phyloP scores from a whole-genome alignment of 2,797 vertebrate genomes.

The Onychomys arenicola region DNA sequence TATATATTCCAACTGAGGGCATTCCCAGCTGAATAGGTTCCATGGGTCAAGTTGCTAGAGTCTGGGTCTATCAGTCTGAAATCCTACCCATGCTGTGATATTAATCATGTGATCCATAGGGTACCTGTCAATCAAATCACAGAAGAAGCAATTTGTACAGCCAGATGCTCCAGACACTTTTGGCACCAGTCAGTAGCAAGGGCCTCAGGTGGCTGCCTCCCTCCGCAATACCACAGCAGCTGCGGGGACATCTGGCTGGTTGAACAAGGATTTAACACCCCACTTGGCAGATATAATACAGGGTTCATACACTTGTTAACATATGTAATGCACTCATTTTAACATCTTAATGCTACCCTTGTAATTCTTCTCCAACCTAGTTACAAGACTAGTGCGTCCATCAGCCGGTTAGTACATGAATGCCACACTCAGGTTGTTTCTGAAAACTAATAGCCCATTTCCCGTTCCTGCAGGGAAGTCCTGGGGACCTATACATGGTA shows the following conservation, averaged over 20 bases:
- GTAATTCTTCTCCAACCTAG: constrained; percentile 77
- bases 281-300: constrained; percentile 78
- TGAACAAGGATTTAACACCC: constrained; percentile 81
- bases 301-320: constrained; percentile 82
- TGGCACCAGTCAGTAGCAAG: constrained; percentile 22
- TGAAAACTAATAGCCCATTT: constrained; percentile 70
- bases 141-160: constrained; percentile 54
- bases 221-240: constrained; percentile 70
- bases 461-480: constrained; percentile 56
- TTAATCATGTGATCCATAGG: not conserved
- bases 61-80: not conserved
- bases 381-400: constrained; percentile 70
- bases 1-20: not conserved
- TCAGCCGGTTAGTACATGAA: constrained; percentile 68
- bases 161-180: constrained; percentile 66
- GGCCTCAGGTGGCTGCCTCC: constrained; percentile 80
- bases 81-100: not conserved
- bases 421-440: constrained; percentile 68
- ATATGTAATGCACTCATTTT: constrained; percentile 81
- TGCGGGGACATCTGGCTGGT: constrained; percentile 82
- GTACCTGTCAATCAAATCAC: constrained; percentile 44
- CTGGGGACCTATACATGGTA: not conserved
- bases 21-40: not conserved
- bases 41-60: constrained; percentile 21
- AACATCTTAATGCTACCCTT: constrained; percentile 83